phyloP scores from a whole-genome alignment of 2,888 invertebrate genomes.

The Hyles lineata region DNA sequence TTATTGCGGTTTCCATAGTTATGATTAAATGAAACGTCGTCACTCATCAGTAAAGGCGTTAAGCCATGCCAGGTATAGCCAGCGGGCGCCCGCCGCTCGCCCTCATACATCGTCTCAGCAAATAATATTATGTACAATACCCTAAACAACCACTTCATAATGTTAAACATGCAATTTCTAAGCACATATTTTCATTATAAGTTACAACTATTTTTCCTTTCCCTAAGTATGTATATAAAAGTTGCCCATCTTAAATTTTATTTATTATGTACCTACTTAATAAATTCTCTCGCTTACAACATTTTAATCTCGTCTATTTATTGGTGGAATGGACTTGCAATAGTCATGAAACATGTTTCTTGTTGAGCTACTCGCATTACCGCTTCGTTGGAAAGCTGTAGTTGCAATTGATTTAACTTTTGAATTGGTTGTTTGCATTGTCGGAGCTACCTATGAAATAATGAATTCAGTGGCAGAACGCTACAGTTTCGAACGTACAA shows the following conservation, averaged over 20 bases:
- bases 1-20: background rate
- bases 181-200: background rate
- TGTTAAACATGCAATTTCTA: background rate
- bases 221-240: too few species aligned
- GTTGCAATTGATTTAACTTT: slow-evolving; percentile 29
- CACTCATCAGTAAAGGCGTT: slow-evolving; percentile 58
- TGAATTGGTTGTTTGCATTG: slow-evolving; percentile 46
- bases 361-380: background rate
- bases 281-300: too few species aligned
- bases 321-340: background rate
- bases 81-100: slow-evolving; percentile 53
- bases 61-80: slow-evolving; percentile 67
- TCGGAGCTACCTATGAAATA: slow-evolving; percentile 45
- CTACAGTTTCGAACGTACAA: slow-evolving; percentile 56
- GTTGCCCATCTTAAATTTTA: too few species aligned
- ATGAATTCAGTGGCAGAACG: slow-evolving; percentile 58
- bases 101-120: slow-evolving; percentile 59
- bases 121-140: slow-evolving; percentile 43
- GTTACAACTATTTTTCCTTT: background rate
- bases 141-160: background rate
- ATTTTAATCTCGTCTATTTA: background rate
- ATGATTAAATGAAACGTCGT: slow-evolving; percentile 16
- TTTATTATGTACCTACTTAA: too few species aligned
- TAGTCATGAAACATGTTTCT: background rate
- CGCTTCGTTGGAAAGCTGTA: background rate